These are phyloP conservation scores for Eurytemora carolleeae DNA, from an alignment of 1,140 invertebrate genomes.

Conservation along the genomic window DNA sequence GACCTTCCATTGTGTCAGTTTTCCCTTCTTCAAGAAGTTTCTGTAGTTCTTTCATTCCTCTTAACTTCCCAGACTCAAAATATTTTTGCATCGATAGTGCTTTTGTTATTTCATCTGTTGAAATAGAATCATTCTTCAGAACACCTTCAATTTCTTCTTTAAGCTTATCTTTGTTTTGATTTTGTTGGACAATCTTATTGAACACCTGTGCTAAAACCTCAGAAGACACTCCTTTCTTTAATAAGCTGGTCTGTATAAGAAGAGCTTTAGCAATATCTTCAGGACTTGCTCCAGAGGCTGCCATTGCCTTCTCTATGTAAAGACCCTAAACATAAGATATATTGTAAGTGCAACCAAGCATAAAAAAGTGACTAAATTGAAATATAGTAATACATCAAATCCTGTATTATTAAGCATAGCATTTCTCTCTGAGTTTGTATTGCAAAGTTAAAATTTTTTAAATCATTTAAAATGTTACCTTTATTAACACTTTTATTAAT, in stretches of 20 bases:
- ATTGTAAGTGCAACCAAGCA: too few relatives aligned
- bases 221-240: not conserved
- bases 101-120: slow-evolving; percentile 2
- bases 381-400: too few relatives aligned
- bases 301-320: slow-evolving; percentile 1
- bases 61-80: not conserved
- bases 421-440: too few relatives aligned
- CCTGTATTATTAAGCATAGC: too few relatives aligned
- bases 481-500: too few relatives aligned
- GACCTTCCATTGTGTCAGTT: not conserved
- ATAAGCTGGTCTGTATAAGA: not conserved
- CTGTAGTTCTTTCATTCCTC: slow-evolving; percentile 6
- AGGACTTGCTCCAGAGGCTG: not conserved
- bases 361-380: too few relatives aligned
- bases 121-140: slow-evolving; percentile 4
- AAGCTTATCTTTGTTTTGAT: not conserved
- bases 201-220: not conserved
- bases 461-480: too few relatives aligned
- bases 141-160: not conserved
- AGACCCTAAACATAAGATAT: not conserved
- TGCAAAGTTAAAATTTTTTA: too few relatives aligned
- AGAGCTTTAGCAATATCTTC: slow-evolving; percentile 4
- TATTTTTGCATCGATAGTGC: slow-evolving; percentile 2
- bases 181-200: not conserved
- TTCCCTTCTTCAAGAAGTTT: not conserved